These are phyloP conservation scores for Troides helena DNA, from an alignment of 2,888 invertebrate genomes.

Conservation along the genomic window DNA sequence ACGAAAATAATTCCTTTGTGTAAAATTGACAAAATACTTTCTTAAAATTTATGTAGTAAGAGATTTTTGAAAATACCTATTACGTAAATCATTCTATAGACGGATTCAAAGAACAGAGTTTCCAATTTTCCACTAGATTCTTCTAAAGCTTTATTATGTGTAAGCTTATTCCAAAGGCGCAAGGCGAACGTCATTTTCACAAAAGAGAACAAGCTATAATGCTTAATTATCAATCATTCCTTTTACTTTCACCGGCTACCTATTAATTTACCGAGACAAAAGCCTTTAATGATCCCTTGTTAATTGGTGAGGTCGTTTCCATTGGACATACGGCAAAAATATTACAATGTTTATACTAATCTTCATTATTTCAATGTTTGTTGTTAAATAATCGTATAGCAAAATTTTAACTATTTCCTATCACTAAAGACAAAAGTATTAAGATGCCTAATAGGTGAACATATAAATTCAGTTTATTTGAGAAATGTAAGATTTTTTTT, in stretches of 20 bases:
- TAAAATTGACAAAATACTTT: too few relatives aligned
- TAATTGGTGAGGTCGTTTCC: slow-evolving; percentile 22
- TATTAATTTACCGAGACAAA: slow-evolving; percentile 24
- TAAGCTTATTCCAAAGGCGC: slow-evolving; percentile 49
- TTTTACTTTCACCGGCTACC: slow-evolving; percentile 11
- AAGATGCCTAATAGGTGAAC: too few relatives aligned
- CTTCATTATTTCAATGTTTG: too few relatives aligned
- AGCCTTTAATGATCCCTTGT: slow-evolving; percentile 14
- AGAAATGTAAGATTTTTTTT: too few relatives aligned
- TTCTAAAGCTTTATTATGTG: slow-evolving; percentile 55
- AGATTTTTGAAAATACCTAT: slow-evolving; percentile 46
- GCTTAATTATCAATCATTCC: slow-evolving; percentile 18
- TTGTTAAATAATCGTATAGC: too few relatives aligned
- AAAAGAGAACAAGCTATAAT: background rate
- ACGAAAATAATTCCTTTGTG: too few relatives aligned
- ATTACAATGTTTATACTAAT: background rate
- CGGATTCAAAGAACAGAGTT: slow-evolving; percentile 59
- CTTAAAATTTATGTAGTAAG: background rate
- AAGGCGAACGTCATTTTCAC: slow-evolving; percentile 45
- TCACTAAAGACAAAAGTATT: too few relatives aligned
- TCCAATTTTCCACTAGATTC: slow-evolving; percentile 57
- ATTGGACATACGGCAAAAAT: slow-evolving; percentile 6
- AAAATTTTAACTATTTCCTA: too few relatives aligned
- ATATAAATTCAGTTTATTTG: too few relatives aligned
- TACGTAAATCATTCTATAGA: slow-evolving; percentile 58